These are phyloP conservation scores for Esox niger DNA, from an alignment of 2,113 vertebrate genomes.

Conservation along the genomic window DNA sequence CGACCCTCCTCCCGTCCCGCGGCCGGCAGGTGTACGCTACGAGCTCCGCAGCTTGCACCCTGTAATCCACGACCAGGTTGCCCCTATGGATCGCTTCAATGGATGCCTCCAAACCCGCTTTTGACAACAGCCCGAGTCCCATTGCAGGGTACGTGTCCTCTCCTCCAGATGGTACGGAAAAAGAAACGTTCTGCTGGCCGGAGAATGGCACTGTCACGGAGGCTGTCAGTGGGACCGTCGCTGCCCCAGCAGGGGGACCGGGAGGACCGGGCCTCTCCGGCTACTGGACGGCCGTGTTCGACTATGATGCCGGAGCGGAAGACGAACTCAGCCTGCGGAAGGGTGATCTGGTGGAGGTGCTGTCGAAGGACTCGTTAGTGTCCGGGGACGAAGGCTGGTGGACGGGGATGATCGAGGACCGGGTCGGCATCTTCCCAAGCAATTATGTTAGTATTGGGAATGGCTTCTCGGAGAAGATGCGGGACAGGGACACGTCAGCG, in stretches of 20 bases:
- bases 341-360: slow-evolving; percentile 89
- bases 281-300: slow-evolving; percentile 94
- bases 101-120: slow-evolving; percentile 72
- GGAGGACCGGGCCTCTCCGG: slow-evolving; percentile 32
- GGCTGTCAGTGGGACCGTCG: slow-evolving; percentile 22
- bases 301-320: slow-evolving; percentile 92
- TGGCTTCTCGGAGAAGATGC: slow-evolving; percentile 74
- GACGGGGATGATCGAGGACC: slow-evolving; percentile 91
- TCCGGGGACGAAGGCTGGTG: slow-evolving; percentile 97
- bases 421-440: slow-evolving; percentile 93
- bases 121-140: slow-evolving; percentile 62
- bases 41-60: slow-evolving; percentile 40
- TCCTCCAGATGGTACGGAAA: slow-evolving; percentile 50
- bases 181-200: slow-evolving; percentile 64
- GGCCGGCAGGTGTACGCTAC: slow-evolving; percentile 62
- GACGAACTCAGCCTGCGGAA: slow-evolving; percentile 92
- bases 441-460: slow-evolving; percentile 89
- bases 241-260: slow-evolving; percentile 18
- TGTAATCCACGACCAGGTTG: slow-evolving; percentile 67
- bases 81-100: slow-evolving; percentile 76
- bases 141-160: slow-evolving; percentile 39
- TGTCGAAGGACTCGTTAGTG: slow-evolving; percentile 92
- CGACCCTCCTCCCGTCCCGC: slow-evolving; percentile 28
- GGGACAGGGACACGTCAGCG: slow-evolving; percentile 63
- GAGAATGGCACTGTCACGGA: slow-evolving; percentile 26